Evolutionary conservation across 2,888 invertebrate species (phyloP).

Genomic region (Alcis repandata): DNA sequence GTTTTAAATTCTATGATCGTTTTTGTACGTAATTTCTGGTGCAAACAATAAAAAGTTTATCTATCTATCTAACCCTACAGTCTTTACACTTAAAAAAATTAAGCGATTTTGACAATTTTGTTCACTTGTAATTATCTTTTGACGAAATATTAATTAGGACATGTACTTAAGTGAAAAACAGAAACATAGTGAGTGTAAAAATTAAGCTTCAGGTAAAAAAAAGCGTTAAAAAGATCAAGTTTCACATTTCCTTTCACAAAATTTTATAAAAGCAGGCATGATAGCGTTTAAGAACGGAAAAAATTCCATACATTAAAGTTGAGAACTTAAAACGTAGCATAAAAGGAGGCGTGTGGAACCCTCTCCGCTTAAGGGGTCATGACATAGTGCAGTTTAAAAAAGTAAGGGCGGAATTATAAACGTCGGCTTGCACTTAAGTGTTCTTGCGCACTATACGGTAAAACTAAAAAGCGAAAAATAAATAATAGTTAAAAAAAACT

Average conservation of each 20-base stretch:
- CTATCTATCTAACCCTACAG: no score
- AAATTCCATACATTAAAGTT: constrained; percentile 23
- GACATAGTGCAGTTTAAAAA: constrained; percentile 36
- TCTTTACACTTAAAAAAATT: no score
- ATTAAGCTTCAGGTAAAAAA: not conserved
- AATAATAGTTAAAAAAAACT: no score
- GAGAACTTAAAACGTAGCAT: constrained; percentile 26
- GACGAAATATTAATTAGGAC: no score
- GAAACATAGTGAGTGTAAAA: no score
- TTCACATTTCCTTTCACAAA: not conserved
- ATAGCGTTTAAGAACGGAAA: constrained; percentile 13
- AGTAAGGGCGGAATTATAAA: constrained; percentile 31
- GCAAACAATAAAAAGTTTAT: no score
- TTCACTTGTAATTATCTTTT: no score
- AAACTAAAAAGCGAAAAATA: no score
- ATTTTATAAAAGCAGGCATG: not conserved
- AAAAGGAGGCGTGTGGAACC: constrained; percentile 33
- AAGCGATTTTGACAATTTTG: no score
- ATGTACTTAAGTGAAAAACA: no score
- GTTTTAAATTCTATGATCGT: no score
- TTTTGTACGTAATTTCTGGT: no score
- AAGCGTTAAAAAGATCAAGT: not conserved
- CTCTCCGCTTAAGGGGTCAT: constrained; percentile 36
- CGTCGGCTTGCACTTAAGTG: constrained; percentile 17
- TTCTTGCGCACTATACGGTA: constrained; percentile 11